Conservation (phyloP, 2,113 vertebrate species). For the Apeltes quadracus region DNA sequence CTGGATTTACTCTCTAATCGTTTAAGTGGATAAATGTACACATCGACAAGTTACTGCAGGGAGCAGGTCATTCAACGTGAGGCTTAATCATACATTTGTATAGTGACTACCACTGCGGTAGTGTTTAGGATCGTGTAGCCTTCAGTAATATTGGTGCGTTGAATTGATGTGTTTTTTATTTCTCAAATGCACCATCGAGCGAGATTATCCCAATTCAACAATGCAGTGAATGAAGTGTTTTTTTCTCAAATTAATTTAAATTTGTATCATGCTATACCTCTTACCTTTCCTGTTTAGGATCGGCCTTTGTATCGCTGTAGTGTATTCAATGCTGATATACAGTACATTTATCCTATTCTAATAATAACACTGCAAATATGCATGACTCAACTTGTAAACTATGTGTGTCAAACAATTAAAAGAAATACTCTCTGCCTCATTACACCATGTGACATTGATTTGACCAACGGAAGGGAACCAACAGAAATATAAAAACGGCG, state of each 20-base stretch:
- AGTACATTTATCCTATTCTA: conserved; percentile 20
- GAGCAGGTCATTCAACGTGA: not conserved
- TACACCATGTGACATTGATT: conserved; percentile 42
- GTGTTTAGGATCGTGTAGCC: not conserved
- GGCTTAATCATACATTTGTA: not conserved
- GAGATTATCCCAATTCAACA: not conserved
- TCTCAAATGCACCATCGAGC: not conserved
- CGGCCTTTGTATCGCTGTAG: conserved; percentile 18
- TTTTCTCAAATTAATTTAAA: not conserved
- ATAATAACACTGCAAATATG: conserved; percentile 39
- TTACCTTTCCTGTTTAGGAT: not conserved
- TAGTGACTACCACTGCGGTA: not conserved
- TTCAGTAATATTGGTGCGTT: not conserved
- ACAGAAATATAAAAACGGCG: conserved; percentile 24
- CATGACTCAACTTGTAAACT: conserved; percentile 54
- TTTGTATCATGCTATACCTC: not conserved
- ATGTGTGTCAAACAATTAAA: conserved; percentile 33
- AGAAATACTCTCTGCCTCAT: conserved; percentile 46
- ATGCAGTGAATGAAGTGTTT: not conserved
- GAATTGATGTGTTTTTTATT: not conserved
- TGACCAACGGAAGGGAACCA: not conserved
- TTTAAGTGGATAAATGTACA: not conserved
- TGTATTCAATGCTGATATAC: conserved; percentile 4
- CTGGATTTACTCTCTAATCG: not conserved
- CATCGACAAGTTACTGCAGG: not conserved